Base-by-base conservation (phyloP, 2,797 vertebrate genomes). In the Dendrocincla tyrannina region DNA sequence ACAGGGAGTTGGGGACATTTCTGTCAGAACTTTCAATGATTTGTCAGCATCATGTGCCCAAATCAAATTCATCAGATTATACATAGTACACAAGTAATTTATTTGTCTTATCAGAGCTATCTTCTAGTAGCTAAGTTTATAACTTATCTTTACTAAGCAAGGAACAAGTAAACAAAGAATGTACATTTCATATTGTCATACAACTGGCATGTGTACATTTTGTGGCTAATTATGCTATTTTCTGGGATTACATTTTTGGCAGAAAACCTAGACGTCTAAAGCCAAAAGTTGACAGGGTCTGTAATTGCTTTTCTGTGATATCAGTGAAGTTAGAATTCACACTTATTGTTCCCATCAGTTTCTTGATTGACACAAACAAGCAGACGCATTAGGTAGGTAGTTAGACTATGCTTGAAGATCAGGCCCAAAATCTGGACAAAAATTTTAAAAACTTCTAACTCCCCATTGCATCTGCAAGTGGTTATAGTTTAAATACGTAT, bases 241-340 rank as follows among this genome's bases (percentile, higher is more conserved):
- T 56, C 70, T 86, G 23, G 35, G 89, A 91, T 91, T 94, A 82
- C 13, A 44, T 66, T 64, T 62, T 95, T 96, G 93, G 89, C 93
- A 91, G 78, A 74, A 95, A 84, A 22, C 2, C 3, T 17, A 66
- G 17, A 76, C 68, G 27, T 66, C 23, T 42, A n/a, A 74, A 94
- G 85, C 60, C 81, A 94, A 93, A 87, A 89, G 4, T 30, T 91
- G 69, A 41, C 91, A 89, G 24, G 7, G 7, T 81, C 63, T 87
- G 22, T 91, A 95, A 96, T 67, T 91, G 85, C 25, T 85, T 93
- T 92, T 88, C 53, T 89, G 33, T 67, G 27, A 56, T 94, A 89
- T 81, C 46, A 87, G 16, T 87, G 41, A 85, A 88, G 69, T 87
- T 89, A 73, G 55, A 92, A 92, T 64, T 81, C 52, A 81, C 67